Percentiles rank a stretch among this genome's conserved stretches.
Evolutionary conservation across 1,140 invertebrate genomes (phyloP).

Genomic region (Macrotrachela quadricornifera): DNA sequence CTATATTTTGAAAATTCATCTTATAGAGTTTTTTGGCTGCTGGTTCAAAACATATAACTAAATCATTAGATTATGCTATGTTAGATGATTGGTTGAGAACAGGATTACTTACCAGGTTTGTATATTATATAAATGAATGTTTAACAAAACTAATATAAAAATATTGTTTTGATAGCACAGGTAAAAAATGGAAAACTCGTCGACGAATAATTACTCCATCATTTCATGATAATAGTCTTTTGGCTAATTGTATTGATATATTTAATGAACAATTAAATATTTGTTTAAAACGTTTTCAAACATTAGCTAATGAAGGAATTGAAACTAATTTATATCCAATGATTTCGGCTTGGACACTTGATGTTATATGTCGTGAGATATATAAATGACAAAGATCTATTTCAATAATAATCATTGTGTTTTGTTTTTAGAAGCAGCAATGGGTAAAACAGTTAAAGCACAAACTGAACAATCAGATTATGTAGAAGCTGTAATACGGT

Average conservation of each 20-base stretch:
- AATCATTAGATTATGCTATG: constrained; percentile 48
- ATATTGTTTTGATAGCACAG: constrained; percentile 41
- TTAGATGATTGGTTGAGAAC: constrained; percentile 28
- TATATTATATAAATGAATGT: background rate
- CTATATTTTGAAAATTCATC: too few relatives aligned
- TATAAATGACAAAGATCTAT: background rate
- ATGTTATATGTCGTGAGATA: constrained; percentile 58
- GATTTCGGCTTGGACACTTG: constrained; percentile 66
- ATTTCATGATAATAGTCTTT: constrained; percentile 68
- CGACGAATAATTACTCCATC: constrained; percentile 70
- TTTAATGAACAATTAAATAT: constrained; percentile 50
- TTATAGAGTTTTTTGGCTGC: too few relatives aligned
- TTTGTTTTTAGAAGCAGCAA: constrained; percentile 48
- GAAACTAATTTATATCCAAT: constrained; percentile 41
- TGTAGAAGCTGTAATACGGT: constrained; percentile 45
- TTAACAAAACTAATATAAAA: background rate
- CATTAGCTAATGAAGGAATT: constrained; percentile 39
- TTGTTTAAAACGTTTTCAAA: constrained; percentile 42
- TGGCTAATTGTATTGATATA: constrained; percentile 58
- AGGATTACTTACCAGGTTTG: constrained; percentile 4
- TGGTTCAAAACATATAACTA: constrained; percentile 19
- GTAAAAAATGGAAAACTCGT: constrained; percentile 52
- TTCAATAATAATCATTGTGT: constrained; percentile 6
- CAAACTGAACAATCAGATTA: constrained; percentile 50
- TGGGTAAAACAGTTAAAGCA: constrained; percentile 50